These are phyloP conservation scores for Dicyrtoma fusca DNA, from an alignment of 2,888 invertebrate genomes.

Conservation along the genomic window DNA sequence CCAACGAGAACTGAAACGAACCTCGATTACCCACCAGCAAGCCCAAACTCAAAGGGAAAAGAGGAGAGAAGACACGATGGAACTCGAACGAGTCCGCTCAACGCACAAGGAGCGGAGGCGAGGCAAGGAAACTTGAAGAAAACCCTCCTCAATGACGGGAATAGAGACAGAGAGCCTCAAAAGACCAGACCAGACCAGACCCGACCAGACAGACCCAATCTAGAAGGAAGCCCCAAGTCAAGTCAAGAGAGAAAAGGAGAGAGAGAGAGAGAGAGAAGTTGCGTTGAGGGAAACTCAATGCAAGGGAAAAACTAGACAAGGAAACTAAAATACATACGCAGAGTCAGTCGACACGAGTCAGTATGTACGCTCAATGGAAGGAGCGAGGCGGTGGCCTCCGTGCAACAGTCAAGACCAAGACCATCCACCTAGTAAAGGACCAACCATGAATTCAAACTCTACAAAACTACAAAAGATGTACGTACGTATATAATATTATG, in stretches of 20 bases:
- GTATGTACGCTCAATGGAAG: background rate
- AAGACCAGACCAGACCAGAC: background rate
- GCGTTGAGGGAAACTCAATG: background rate
- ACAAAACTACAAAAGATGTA: background rate
- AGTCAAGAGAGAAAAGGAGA: background rate
- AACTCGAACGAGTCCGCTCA: too few species aligned
- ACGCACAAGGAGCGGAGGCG: too few species aligned
- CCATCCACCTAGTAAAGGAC: too few species aligned
- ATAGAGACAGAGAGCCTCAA: background rate
- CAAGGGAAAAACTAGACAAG: background rate
- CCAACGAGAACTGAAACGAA: background rate
- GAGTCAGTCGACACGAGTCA: background rate
- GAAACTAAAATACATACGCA: conserved; percentile 9
- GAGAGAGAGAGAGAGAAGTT: background rate
- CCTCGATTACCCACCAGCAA: background rate
- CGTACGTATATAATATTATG: too few species aligned
- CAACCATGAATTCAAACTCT: too few species aligned
- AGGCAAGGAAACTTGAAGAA: too few species aligned
- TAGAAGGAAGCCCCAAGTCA: too few species aligned
- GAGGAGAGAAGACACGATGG: too few species aligned
- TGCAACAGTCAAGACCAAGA: too few species aligned
- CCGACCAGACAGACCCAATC: background rate
- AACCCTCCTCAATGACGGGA: too few species aligned
- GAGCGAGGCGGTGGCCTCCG: background rate
- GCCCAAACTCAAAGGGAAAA: background rate